Conservation (phyloP, 2,113 vertebrate species). For the Periophthalmodon schlosseri region DNA sequence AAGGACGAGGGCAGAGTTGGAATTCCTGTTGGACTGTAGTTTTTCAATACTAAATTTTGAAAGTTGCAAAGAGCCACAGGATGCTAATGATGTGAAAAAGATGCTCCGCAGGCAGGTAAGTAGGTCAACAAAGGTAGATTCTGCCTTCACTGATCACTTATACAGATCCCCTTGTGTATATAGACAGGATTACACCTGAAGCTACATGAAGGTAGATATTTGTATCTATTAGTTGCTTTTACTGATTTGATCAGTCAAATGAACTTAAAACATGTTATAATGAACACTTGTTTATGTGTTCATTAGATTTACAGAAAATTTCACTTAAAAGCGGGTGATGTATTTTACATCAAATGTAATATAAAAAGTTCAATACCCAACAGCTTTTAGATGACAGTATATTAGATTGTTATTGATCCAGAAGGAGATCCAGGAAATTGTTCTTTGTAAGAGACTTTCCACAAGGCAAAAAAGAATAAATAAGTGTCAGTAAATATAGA, state of each 20-base stretch:
- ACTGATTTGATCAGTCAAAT: neutral
- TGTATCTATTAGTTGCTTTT: neutral
- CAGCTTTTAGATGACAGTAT: neutral
- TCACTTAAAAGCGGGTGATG: neutral
- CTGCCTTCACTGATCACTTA: conserved; percentile 10
- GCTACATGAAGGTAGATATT: neutral
- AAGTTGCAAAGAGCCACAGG: conserved; percentile 47
- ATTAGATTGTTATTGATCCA: neutral
- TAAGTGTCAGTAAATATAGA: neutral
- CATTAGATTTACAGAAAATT: neutral
- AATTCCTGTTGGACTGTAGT: conserved; percentile 49
- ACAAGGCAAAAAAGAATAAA: too few species aligned
- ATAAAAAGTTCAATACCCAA: neutral
- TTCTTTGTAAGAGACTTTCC: neutral
- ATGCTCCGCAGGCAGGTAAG: conserved; percentile 45
- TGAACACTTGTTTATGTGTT: neutral
- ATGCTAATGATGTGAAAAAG: conserved; percentile 52
- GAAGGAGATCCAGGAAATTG: neutral
- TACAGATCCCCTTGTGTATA: conserved; percentile 15
- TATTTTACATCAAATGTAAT: neutral
- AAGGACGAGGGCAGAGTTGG: conserved; percentile 44
- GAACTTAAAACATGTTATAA: neutral
- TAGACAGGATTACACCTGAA: conserved; percentile 6
- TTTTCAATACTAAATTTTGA: conserved; percentile 60
- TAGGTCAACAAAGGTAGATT: conserved; percentile 49